Base-by-base conservation (phyloP, 2,113 vertebrate species). In the Rhadina sibilatrix region DNA sequence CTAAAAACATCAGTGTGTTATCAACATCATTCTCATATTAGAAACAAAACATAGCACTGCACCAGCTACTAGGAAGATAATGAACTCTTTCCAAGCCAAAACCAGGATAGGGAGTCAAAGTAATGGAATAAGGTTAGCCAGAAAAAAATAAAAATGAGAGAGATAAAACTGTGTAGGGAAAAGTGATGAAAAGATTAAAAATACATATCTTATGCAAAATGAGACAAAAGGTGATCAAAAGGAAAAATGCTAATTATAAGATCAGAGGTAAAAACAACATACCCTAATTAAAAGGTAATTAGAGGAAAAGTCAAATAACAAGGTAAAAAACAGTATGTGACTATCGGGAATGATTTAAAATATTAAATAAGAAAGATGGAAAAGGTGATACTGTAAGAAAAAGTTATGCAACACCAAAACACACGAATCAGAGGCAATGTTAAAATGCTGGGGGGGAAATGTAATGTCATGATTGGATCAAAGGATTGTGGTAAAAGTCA, bases 361-460 rank as follows among this genome's bases (percentile, higher is more conserved):
- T 83, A 35, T 16, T 40, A 42, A 77, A 74, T n/a, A 70, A 93
- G 9, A 70, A 68, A 28, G 10, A 59, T 6, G 56, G 57, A 52
- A 94, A 87, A 66, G 8, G 6, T 54, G 63, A 81, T 81, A 40
- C 17, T 72, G 49, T 6, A 68, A 72, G 30, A 93, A 96, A 94
- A 68, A 74, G 64, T 80, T 77, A 86, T 37, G 15, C 20, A 96
- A 90, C 52, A 52, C 12, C 20, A 30, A 92, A 70, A 50, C 19
- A 56, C 19, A 49, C 24, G 22, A 94, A 97, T 93, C 0, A 2
- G 25, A 60, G 5, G 16, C 5, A 83, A 85, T 68, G 47, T 80
- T 88, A 94, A 87, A 94, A 86, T 95, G 80, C 33, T 63, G 35
- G 19, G 35, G 28, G 21, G 90, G n/a, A 95, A 93, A 89, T 72